Evolutionary conservation across 2,113 vertebrate species (phyloP), one percentile per base, ranked within the genome.

Genomic region (Sorex fumeus): DNA sequence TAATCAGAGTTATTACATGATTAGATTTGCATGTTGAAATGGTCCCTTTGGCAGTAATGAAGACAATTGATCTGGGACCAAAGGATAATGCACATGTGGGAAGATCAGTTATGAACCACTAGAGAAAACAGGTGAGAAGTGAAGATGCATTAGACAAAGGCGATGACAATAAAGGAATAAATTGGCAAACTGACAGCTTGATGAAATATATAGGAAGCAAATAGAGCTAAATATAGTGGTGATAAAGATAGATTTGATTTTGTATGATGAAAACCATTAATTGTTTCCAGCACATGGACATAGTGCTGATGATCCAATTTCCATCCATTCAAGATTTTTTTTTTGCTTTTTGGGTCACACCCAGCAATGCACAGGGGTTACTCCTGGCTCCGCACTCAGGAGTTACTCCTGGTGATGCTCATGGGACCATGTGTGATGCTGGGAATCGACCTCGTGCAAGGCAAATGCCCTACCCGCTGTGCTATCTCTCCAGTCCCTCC

Each of bases 81-180:
- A 79, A 76, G 62, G 28, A 45, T 47, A 66, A 23, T 71, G 7
- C 40, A 21, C 67, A 57, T 30, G 4, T 71, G 10, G 28, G 50
- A 34, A 74, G 36, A 62, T 25, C 15, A 45, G 57, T 69, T 47
- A 80, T 43, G 60, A 75, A 36, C 15, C 87, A 79, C 2, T 50
- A 66, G 47, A 40, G n/a, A 75, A 92, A 95, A 74, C 19, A 13
- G n/a, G 13, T 91, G 40, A 74, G 53, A 85, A 50, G 47, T 50
- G 47, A 50, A n/a, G 66, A 60, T 60, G 18, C 57, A 15, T 60
- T 32, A 36, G 53, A 77, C 27, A 62, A 84, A 13, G 50, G 3
- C 4, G 60, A 7, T 71, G n/a, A 2, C 19, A 16, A n/a, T n/a
- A 6, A 50, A 84, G 60, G 62, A 43, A 12, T 60, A 77, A 84